These are phyloP conservation scores for Ischnus inquisitorius DNA, from an alignment of 2,888 invertebrate genomes.

Conservation along the genomic window DNA sequence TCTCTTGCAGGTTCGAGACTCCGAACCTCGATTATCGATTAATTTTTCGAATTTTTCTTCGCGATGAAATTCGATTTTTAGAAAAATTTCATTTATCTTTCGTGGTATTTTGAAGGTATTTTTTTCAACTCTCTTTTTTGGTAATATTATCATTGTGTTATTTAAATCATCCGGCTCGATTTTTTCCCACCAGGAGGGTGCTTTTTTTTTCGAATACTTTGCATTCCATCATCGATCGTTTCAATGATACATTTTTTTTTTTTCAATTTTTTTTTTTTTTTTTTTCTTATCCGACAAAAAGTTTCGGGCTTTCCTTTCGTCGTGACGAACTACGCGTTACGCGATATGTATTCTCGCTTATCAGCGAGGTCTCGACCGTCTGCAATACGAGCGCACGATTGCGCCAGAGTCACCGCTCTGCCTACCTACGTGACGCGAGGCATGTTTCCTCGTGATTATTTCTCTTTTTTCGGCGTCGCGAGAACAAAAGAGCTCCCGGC, in stretches of 20 bases:
- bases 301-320: neutral
- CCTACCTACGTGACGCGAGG: conserved; percentile 23
- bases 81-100: neutral
- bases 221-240: neutral
- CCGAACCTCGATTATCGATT: neutral
- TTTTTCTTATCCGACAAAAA: neutral
- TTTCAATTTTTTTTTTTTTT: neutral
- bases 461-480: neutral
- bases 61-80: too few species aligned
- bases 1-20: neutral
- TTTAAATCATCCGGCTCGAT: too few species aligned
- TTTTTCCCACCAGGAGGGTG: too few species aligned
- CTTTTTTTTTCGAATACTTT: too few species aligned
- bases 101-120: too few species aligned
- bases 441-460: conserved; percentile 6
- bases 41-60: neutral
- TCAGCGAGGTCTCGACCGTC: neutral
- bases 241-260: neutral
- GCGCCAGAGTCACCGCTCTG: neutral
- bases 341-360: neutral
- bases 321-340: neutral
- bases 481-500: neutral
- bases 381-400: neutral
- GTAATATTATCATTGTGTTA: too few species aligned
- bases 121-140: too few species aligned